Evolutionary conservation across 1,140 invertebrate species (phyloP).

Genomic region (Tetramorium alpestre): DNA sequence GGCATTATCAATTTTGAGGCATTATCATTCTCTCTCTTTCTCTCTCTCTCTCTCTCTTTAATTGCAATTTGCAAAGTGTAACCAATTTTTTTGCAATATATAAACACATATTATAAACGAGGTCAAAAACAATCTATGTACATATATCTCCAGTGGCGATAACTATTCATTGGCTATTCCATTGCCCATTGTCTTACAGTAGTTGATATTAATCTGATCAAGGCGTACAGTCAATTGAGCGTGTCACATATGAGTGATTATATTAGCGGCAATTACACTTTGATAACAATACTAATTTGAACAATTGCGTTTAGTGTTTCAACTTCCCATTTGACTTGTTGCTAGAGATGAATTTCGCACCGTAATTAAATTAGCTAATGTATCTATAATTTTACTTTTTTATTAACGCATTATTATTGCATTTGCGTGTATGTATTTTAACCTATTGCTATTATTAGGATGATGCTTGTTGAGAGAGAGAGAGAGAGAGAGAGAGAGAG

Average conservation of each 20-base stretch:
- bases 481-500: no score
- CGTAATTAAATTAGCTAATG: background rate
- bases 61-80: background rate
- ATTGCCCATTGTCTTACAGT: background rate
- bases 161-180: background rate
- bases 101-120: background rate
- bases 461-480: background rate
- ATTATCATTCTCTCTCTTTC: background rate
- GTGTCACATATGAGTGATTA: constrained; percentile 2
- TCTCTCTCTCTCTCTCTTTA: background rate
- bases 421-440: background rate
- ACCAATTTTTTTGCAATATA: background rate
- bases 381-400: background rate
- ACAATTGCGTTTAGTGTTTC: background rate
- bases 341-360: background rate
- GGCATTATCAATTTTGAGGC: background rate
- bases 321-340: background rate
- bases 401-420: background rate
- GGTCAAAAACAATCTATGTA: background rate
- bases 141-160: constrained; percentile 2
- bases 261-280: constrained; percentile 10
- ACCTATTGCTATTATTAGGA: background rate
- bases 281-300: constrained; percentile 4
- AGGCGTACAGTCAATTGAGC: background rate
- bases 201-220: constrained; percentile 25